phyloP scores from a whole-genome alignment of 2,113 vertebrate genomes.

The Climacteris rufus region DNA sequence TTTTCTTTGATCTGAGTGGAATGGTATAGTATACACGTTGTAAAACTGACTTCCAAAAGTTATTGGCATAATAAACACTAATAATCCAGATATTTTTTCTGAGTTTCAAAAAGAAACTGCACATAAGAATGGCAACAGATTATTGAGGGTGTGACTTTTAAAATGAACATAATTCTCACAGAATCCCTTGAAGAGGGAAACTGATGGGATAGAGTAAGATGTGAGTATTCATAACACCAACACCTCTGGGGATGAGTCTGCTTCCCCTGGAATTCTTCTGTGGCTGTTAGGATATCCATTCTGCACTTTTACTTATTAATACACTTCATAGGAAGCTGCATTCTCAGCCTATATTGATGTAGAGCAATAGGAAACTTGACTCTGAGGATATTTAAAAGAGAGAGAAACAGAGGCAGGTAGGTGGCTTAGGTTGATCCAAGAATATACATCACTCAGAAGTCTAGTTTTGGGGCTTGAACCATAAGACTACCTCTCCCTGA shows the following conservation, averaged over 20 bases:
- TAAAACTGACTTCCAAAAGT: slow-evolving; percentile 33
- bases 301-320: neutral
- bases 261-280: neutral
- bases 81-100: neutral
- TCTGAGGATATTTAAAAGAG: neutral
- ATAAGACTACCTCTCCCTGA: neutral
- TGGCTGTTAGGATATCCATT: too few relatives aligned
- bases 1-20: slow-evolving; percentile 51
- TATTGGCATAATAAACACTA: slow-evolving; percentile 37
- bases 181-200: neutral
- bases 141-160: neutral
- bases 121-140: neutral
- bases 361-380: neutral
- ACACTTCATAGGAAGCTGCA: neutral
- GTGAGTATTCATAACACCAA: neutral
- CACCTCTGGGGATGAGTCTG: neutral
- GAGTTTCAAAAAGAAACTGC: neutral
- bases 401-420: neutral
- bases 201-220: neutral
- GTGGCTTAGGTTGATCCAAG: neutral
- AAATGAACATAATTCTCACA: neutral
- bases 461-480: neutral
- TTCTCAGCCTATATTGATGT: neutral
- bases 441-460: neutral
- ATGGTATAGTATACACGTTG: slow-evolving; percentile 7